Conservation (phyloP, 2,888 invertebrate genomes). For the Caenorhabditis sp. region DNA sequence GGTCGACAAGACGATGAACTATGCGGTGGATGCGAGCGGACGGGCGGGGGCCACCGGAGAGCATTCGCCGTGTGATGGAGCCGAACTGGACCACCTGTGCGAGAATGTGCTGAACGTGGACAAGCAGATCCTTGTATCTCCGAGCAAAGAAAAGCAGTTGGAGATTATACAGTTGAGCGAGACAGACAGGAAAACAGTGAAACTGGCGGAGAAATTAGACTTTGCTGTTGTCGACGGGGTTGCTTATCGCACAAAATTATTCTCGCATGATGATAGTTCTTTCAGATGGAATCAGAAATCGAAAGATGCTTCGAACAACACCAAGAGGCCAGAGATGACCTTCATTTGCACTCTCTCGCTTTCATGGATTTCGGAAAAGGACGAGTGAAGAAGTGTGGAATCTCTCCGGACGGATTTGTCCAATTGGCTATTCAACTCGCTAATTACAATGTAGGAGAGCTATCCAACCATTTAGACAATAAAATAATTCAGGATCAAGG, state of each 20-base stretch:
- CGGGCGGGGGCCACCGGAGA: conserved; percentile 73
- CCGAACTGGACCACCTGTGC: conserved; percentile 75
- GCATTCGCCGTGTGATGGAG: conserved; percentile 73
- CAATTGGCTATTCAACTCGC: conserved; percentile 96
- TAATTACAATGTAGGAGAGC: conserved; percentile 82
- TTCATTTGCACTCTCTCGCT: conserved; percentile 70
- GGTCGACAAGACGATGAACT: conserved; percentile 76
- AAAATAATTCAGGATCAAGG: conserved; percentile 84
- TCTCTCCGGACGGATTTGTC: conserved; percentile 95
- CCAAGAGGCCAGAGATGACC: conserved; percentile 42
- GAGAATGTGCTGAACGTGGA: conserved; percentile 73
- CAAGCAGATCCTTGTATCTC: conserved; percentile 58
- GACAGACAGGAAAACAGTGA: conserved; percentile 45
- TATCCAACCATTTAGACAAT: background rate
- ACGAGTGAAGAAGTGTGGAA: conserved; percentile 92
- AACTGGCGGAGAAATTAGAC: conserved; percentile 64
- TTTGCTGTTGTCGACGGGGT: conserved; percentile 59
- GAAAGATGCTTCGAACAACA: conserved; percentile 53
- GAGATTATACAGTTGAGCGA: conserved; percentile 45
- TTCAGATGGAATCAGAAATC: conserved; percentile 81
- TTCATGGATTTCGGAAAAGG: conserved; percentile 75
- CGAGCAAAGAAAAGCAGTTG: conserved; percentile 61
- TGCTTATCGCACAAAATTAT: background rate
- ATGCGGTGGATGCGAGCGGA: conserved; percentile 67
- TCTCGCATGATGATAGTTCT: background rate